A percentile compares a stretch with the other conserved stretches of the same genome.
phyloP scores from a whole-genome alignment of 2,888 invertebrate species.

The Pyrocoelia pectoralis region DNA sequence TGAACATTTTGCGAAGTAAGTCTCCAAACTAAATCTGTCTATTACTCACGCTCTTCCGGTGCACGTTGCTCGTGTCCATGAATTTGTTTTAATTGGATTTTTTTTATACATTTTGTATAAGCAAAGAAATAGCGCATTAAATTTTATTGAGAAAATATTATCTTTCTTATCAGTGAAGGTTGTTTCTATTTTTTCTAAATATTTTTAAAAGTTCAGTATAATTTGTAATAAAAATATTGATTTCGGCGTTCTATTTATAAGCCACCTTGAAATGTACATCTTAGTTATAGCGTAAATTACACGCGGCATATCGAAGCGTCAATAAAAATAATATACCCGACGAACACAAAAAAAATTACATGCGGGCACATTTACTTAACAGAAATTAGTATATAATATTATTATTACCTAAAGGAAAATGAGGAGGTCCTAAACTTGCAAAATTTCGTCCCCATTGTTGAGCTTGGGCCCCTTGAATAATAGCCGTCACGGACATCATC shows the following conservation, averaged over 20 bases:
- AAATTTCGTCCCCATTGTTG: conserved; percentile 72
- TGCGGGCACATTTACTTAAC: background rate
- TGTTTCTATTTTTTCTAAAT: background rate
- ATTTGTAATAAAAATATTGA: conserved; percentile 11
- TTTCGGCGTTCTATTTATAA: conserved; percentile 7
- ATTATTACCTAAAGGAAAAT: conserved; percentile 52
- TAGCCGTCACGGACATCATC: conserved; percentile 85
- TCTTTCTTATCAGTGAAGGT: background rate
- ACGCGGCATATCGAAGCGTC: background rate
- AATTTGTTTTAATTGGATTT: background rate
- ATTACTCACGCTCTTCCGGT: background rate
- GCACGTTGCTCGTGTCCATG: background rate
- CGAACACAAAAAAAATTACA: background rate
- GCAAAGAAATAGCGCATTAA: too few species aligned
- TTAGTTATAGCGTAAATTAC: conserved; percentile 3
- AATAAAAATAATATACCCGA: background rate
- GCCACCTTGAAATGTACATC: conserved; percentile 9
- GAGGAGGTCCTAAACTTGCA: conserved; percentile 58
- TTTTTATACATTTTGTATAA: too few species aligned
- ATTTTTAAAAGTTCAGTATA: background rate
- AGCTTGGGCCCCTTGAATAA: conserved; percentile 72
- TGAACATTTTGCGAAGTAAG: background rate
- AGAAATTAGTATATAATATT: background rate
- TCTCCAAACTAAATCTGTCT: background rate
- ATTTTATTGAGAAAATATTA: too few species aligned